Base-by-base conservation (phyloP, 2,113 vertebrate species). In the Pipa parva region DNA sequence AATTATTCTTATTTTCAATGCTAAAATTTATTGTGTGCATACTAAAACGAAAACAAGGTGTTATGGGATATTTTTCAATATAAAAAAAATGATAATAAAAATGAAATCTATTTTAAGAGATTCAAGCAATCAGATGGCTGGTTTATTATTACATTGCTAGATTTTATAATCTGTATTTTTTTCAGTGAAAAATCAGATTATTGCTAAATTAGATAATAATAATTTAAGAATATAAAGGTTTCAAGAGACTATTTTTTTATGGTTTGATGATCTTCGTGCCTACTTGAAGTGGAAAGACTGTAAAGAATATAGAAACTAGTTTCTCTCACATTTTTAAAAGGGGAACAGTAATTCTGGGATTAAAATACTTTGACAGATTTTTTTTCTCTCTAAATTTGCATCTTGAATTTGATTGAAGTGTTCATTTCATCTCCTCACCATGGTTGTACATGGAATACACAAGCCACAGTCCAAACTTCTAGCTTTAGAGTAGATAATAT, bases 21-120 rank as follows among this genome's bases (percentile, higher is more conserved):
- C 36, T 56, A 17, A 51, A 65, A 56, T 65, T 65, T 52, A 65
- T 65, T 65, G 51, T 55, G 39, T 29, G 48, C 31, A 28, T 26
- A 49, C 46, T 49, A 49, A 49, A 46, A 49, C 21, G 46, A 49
- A 49, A 22, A 49, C 39, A 42, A n/a, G 21, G 18, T 49, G 46
- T 10, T 49, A 22, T 49, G 8, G 8, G 20, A 6, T 6, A 46
- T 22, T 49, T 49, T 49, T 11, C 46, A 22, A 20, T 5, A 22
- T 11, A 12, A 24, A 49, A 49, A 49, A 46, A 49, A 49, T 8
- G 46, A 22, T 8, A 49, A 49, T 22, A 49, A 22, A 49, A 46
- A 1, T 21, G 46, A 22, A 11, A 49, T 11, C 46, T 24, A 13
- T 42, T 42, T 42, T 42, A n/a, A 36, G 11, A 42, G 21, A 22